These are phyloP conservation scores for Esox niger DNA, from an alignment of 2,113 vertebrate species.

Conservation along the genomic window DNA sequence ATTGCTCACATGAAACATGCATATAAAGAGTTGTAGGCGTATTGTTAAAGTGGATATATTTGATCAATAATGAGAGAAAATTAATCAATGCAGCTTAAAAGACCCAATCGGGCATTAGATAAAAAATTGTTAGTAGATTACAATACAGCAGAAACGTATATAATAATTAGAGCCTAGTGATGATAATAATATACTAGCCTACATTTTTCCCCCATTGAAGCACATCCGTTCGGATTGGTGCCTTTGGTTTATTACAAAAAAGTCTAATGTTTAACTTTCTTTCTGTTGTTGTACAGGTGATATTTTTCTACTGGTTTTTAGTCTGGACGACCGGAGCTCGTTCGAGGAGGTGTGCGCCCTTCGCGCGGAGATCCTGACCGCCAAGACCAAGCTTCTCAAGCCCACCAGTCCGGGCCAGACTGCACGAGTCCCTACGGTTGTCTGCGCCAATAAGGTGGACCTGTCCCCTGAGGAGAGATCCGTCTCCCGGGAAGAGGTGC, in stretches of 20 bases:
- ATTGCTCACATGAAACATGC: no score
- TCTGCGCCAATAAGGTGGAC: conserved; percentile 76
- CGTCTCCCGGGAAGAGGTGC: conserved; percentile 56
- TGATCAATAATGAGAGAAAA: no score
- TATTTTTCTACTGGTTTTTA: conserved; percentile 75
- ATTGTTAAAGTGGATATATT: no score
- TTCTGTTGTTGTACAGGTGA: conserved; percentile 62
- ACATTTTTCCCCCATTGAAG: neutral
- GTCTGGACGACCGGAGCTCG: conserved; percentile 69
- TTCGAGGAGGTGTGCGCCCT: conserved; percentile 71
- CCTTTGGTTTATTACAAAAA: no score
- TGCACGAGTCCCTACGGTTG: conserved; percentile 57
- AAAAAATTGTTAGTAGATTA: no score
- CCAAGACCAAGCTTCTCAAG: conserved; percentile 67
- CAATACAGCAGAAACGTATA: neutral
- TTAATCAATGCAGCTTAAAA: no score
- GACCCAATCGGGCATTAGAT: no score
- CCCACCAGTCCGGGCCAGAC: conserved; percentile 35
- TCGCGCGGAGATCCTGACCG: conserved; percentile 64
- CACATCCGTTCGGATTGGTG: no score
- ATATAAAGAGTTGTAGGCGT: no score
- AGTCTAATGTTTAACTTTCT: neutral
- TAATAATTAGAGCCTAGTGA: neutral
- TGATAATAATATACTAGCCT: neutral
- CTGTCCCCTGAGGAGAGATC: conserved; percentile 44